Percentiles rank a stretch among this genome's conserved stretches.
Conservation (phyloP, 53 echinoderm and acorn worm genomes). For the Hippasteria phrygiana region DNA sequence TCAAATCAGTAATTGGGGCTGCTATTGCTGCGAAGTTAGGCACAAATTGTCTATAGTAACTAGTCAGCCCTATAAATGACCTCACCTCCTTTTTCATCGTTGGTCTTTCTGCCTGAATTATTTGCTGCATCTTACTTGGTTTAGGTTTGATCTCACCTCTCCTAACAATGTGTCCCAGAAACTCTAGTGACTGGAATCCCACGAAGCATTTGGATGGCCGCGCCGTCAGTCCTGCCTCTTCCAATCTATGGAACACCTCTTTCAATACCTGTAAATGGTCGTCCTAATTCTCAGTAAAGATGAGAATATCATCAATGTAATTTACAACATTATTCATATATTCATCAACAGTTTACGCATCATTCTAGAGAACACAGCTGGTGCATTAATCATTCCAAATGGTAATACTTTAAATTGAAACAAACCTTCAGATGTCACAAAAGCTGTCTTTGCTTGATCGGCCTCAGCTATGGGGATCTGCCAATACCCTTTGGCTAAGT, state of each 20-base stretch:
- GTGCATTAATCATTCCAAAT: constrained; percentile 69
- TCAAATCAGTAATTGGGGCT: constrained; percentile 38
- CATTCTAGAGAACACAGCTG: constrained; percentile 57
- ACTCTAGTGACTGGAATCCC: neutral
- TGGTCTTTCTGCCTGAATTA: neutral
- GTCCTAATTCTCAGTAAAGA: constrained; percentile 64
- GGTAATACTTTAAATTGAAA: constrained; percentile 73
- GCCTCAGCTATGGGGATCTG: constrained; percentile 63
- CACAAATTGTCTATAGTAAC: too few relatives aligned
- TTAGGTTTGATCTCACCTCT: neutral
- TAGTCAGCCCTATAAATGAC: too few relatives aligned
- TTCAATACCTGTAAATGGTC: constrained; percentile 36
- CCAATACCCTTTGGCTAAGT: constrained; percentile 76
- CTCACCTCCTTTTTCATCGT: constrained; percentile 12
- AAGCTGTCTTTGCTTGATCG: constrained; percentile 69
- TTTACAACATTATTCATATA: constrained; percentile 30
- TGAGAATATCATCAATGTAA: constrained; percentile 73
- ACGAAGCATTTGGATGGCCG: constrained; percentile 41
- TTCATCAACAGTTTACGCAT: constrained; percentile 62
- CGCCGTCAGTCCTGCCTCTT: constrained; percentile 6
- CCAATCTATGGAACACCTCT: constrained; percentile 26
- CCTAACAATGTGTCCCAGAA: constrained; percentile 29
- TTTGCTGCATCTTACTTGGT: constrained; percentile 7
- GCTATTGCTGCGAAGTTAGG: constrained; percentile 55
- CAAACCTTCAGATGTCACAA: constrained; percentile 61